Evolutionary conservation across 2,888 invertebrate genomes (phyloP).

Genomic region (Teleogryllus oceanicus): DNA sequence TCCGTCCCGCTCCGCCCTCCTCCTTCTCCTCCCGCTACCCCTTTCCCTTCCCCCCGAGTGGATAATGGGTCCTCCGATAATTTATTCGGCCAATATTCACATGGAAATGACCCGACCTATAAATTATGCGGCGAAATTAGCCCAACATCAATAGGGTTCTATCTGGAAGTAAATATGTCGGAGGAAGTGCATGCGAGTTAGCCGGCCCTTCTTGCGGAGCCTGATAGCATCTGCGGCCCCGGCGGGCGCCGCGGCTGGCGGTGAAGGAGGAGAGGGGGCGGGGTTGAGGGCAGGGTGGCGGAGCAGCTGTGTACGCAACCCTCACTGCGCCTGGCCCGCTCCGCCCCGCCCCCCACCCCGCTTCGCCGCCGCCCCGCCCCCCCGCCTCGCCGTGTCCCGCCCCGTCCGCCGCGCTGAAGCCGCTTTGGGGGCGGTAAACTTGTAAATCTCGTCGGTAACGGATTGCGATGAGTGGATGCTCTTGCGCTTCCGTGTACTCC

Average conservation of each 20-base stretch:
- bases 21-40: no score
- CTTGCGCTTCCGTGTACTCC: no score
- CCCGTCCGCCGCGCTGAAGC: no score
- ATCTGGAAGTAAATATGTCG: slow-evolving; percentile 21
- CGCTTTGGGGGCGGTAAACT: background rate
- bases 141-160: slow-evolving; percentile 18
- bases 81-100: slow-evolving; percentile 18
- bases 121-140: background rate
- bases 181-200: slow-evolving; percentile 26
- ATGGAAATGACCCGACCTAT: background rate
- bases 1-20: no score
- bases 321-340: background rate
- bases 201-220: slow-evolving; percentile 19
- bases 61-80: background rate
- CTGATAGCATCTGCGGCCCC: slow-evolving; percentile 23
- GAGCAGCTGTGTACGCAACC: background rate
- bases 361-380: no score
- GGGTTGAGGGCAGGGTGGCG: background rate
- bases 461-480: background rate
- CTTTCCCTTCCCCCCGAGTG: no score
- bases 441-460: background rate
- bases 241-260: background rate
- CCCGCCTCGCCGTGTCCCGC: no score
- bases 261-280: background rate
- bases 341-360: background rate